Base-by-base conservation (phyloP, 2,888 invertebrate genomes). In the Tiphia femorata region DNA sequence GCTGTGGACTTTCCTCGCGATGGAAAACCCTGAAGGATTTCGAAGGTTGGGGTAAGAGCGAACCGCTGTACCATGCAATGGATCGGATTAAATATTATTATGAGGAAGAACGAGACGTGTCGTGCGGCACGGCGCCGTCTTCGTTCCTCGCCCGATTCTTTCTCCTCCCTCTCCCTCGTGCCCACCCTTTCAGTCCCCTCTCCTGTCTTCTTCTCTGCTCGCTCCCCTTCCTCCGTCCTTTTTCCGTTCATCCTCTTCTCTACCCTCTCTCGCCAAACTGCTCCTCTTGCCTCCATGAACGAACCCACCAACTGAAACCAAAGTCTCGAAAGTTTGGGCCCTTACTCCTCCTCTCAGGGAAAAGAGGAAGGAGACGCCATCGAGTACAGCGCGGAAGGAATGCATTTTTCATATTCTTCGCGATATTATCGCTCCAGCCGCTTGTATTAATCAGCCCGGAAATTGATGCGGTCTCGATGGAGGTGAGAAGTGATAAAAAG, bases 1-100 rank as follows among this genome's bases (percentile, higher is more conserved):
- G 46, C 40, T 50, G 56, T 48, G 58, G 57, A 58, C 52, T 67
- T 58, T 60, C 62, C 52, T 61, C 42, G 20, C 30, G 58, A 58
- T 54, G 58, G 72, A 66, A 73, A 70, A 74, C 70, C 71, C 61
- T 63, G 71, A 73, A 76, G 75, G 75, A 80, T 76, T 76, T 65
- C 53, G 66, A 65, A 59, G 75, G 73, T 68, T 67, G 69, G 73
- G 77, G 73, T 79, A 81, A 81, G 74, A 80, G 81, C 79, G 78
- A 81, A 80, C 70, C 73, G 77, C 73, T 81, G 81, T 81, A 79
- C 77, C 79, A 67, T 74, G 77, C 79, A 80, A 80, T 77, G 81
- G 80, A 79, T 81, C 77, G 78, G 80, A 81, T 81, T 81, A 81
- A 81, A 81, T 81, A 81, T 80, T 81, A 81, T 81, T 80, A 82